Percentiles rank a stretch among this genome's conserved stretches.
Conservation (phyloP, 2,888 invertebrate genomes). For the Galerucella calmariensis region DNA sequence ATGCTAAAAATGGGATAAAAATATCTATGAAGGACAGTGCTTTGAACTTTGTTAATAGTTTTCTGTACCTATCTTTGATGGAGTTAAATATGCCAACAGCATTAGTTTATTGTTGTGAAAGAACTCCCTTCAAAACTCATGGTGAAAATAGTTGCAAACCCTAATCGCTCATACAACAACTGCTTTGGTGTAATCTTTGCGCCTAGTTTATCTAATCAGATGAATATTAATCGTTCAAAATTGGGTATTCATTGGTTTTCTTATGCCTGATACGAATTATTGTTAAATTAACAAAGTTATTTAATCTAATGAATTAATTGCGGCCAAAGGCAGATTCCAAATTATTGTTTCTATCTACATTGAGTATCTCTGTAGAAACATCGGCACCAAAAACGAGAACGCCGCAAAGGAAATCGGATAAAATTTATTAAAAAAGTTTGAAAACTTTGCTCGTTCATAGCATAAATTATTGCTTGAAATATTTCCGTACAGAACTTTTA, state of each 20-base stretch:
- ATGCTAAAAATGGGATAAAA: too few species aligned
- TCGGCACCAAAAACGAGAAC: slow-evolving; percentile 29
- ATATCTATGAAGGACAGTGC: too few species aligned
- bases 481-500: slow-evolving; percentile 35
- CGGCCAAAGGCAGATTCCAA: slow-evolving; percentile 6
- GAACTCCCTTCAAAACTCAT: too few species aligned
- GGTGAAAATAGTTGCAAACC: too few species aligned
- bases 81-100: too few species aligned
- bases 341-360: slow-evolving; percentile 29
- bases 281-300: slow-evolving; percentile 9
- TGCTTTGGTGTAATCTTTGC: too few species aligned
- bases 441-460: slow-evolving; percentile 42
- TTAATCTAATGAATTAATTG: slow-evolving; percentile 17
- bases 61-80: too few species aligned
- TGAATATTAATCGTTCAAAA: neutral
- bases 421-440: slow-evolving; percentile 52
- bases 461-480: slow-evolving; percentile 42
- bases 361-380: slow-evolving; percentile 28
- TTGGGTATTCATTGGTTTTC: neutral
- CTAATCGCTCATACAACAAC: too few species aligned
- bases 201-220: neutral
- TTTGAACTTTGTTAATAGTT: too few species aligned
- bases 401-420: slow-evolving; percentile 36
- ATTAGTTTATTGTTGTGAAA: too few species aligned
- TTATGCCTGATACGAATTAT: neutral